phyloP scores from a whole-genome alignment of 2,888 invertebrate species.

The Cephus spinipes region DNA sequence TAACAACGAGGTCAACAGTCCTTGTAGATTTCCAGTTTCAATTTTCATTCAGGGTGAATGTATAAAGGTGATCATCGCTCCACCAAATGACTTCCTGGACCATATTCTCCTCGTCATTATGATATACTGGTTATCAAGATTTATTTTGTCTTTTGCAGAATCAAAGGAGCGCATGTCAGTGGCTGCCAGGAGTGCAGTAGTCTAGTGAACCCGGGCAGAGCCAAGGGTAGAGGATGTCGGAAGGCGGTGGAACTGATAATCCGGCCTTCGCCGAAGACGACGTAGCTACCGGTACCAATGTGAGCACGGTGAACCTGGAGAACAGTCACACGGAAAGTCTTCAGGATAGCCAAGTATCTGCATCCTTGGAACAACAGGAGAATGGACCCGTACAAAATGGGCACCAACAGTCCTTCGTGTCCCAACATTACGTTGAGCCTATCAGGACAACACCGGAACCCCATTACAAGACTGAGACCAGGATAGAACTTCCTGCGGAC shows the following conservation, averaged over 20 bases:
- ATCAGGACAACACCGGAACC: constrained; percentile 49
- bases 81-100: not conserved
- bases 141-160: not conserved
- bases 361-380: constrained; percentile 40
- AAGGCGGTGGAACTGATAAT: constrained; percentile 56
- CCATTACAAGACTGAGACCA: constrained; percentile 57
- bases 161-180: not conserved
- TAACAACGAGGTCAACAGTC: not conserved
- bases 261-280: constrained; percentile 61
- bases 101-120: not conserved
- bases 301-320: constrained; percentile 20
- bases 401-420: constrained; percentile 51
- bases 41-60: not conserved
- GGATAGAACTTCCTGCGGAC: constrained; percentile 59
- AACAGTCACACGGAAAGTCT: constrained; percentile 37
- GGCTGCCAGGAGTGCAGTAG: not conserved
- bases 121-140: not conserved
- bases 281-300: constrained; percentile 38
- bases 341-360: constrained; percentile 33
- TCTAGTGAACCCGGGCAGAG: constrained; percentile 1
- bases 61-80: not conserved
- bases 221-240: not conserved
- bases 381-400: constrained; percentile 49
- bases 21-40: not conserved
- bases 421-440: constrained; percentile 59